Base-by-base conservation (phyloP, 2,888 invertebrate genomes). In the Eupithecia subfuscata region DNA sequence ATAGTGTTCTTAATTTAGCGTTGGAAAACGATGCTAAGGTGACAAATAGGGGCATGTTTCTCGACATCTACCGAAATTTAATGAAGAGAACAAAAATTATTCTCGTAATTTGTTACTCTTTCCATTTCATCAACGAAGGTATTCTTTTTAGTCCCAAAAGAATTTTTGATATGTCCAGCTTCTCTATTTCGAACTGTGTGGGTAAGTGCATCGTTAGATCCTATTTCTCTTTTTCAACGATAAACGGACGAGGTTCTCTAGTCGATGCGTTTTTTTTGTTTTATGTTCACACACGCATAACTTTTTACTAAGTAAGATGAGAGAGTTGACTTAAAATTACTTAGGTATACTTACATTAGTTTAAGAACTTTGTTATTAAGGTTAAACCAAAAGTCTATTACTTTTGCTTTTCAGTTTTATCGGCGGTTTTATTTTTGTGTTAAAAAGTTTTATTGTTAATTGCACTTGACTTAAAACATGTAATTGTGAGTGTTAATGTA, bases 71-170 rank as follows among this genome's bases (percentile, higher is more conserved):
- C 45, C 71, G 72, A 52, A 82, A 76, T 30, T 34, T 83, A 0
- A 71, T 89, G 71, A 84, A 76, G 37, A 83, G 73, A 11, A 86
- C 86, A 2, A 87, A 88, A 64, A 79, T 80, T 9, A 79, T 87
- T 30, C 64, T 88, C 18, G 64, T 88, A 3, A 73, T 81, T n/a
- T 85, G 84, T 40, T 87, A 86, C 56, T 40, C 74, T 1, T 86
- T 85, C 40, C 87, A 88, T 76, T 83, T 87, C 5, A 63, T 87
- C 1, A 86, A 88, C 56, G 87, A 83, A 67, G 69, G 85, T n/a
- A 60, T 87, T 18, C 80, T 88, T 22, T 89, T 80, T 52, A 83
- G 86, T 77, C 86, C 87, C 2, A 73, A 82, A 37, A 84, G 87
- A 74, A 80, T 82, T n/a, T 67, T 84, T 3, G 75, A 75, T 5